Percentiles rank a stretch among this genome's conserved stretches.
Conservation (phyloP, 1,140 invertebrate species). For the Pseudomyrmex cubaensis region DNA sequence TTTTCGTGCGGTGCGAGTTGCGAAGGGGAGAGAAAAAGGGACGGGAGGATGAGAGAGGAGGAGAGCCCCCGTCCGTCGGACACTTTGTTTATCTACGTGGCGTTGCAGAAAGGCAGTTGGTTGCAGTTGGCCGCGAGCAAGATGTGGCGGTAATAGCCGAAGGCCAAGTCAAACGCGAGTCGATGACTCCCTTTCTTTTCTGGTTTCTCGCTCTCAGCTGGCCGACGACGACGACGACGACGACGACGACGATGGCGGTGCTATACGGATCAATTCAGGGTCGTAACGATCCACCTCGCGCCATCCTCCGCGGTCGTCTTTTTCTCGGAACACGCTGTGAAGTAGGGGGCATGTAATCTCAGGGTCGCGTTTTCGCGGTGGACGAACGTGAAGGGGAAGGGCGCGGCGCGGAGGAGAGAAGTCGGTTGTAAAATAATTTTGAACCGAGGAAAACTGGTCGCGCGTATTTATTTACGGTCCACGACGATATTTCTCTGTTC, state of each 20-base stretch:
- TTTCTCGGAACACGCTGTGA: constrained; percentile 48
- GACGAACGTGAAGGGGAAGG: not conserved
- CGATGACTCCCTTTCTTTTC: constrained; percentile 76
- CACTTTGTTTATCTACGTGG: constrained; percentile 65
- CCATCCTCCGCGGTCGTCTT: constrained; percentile 65
- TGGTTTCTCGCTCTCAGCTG: constrained; percentile 60
- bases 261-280: constrained; percentile 67
- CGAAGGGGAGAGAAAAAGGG: not conserved
- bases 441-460: constrained; percentile 54
- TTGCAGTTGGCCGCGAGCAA: constrained; percentile 64
- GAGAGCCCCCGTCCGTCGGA: constrained; percentile 22
- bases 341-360: constrained; percentile 56
- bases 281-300: constrained; percentile 69
- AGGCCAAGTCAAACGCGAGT: constrained; percentile 79
- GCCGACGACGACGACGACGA: constrained; percentile 38
- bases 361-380: constrained; percentile 57
- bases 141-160: constrained; percentile 78
- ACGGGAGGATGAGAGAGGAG: not conserved
- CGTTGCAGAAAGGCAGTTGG: constrained; percentile 56
- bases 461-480: constrained; percentile 1
- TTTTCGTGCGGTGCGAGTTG: constrained; percentile 3
- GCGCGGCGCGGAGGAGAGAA: not conserved
- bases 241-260: constrained; percentile 40
- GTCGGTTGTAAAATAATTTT: constrained; percentile 51
- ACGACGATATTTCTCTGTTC: too few species aligned